phyloP scores from a whole-genome alignment of 2,888 invertebrate genomes.

The Cylloceria caligata region DNA sequence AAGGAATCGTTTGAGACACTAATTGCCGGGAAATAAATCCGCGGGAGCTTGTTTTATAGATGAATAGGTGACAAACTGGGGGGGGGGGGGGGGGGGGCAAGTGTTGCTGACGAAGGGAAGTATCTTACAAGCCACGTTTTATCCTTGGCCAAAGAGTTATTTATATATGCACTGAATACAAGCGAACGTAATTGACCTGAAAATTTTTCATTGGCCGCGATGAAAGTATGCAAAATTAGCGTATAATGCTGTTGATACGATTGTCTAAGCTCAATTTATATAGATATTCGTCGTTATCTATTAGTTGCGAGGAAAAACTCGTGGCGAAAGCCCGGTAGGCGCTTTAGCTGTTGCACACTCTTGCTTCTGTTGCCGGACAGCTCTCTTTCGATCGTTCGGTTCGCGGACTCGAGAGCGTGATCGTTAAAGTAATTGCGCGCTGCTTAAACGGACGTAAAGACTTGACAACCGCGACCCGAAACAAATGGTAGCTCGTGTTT shows the following conservation, averaged over 20 bases:
- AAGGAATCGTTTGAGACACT: slow-evolving; percentile 52
- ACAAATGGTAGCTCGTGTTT: slow-evolving; percentile 49
- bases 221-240: slow-evolving; percentile 30
- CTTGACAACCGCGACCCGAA: slow-evolving; percentile 40
- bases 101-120: not conserved
- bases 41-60: not conserved
- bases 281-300: slow-evolving; percentile 25
- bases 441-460: slow-evolving; percentile 38
- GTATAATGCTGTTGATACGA: slow-evolving; percentile 21
- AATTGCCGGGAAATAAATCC: slow-evolving; percentile 56
- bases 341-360: not conserved
- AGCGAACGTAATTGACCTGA: no score
- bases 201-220: slow-evolving; percentile 13
- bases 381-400: slow-evolving; percentile 38
- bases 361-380: slow-evolving; percentile 5
- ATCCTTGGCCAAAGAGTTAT: not conserved
- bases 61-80: not conserved
- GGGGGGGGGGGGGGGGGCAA: not conserved
- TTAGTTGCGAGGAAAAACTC: slow-evolving; percentile 25
- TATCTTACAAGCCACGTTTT: not conserved
- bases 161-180: not conserved
- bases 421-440: slow-evolving; percentile 61
- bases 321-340: slow-evolving; percentile 32
- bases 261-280: slow-evolving; percentile 5
- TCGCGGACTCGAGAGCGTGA: slow-evolving; percentile 24